Evolutionary conservation across 2,888 invertebrate species (phyloP).

Genomic region (Torymus texanus): DNA sequence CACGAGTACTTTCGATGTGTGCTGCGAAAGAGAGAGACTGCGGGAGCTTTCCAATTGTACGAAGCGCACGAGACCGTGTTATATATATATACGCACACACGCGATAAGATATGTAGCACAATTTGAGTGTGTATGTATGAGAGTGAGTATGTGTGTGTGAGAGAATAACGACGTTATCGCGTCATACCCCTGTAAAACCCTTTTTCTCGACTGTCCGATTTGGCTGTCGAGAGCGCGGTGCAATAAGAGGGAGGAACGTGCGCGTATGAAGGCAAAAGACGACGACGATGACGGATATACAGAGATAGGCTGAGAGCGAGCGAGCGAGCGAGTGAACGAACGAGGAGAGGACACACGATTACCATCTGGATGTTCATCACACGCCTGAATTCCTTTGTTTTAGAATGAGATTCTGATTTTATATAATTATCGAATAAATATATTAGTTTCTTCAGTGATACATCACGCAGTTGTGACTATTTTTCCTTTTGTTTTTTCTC

Average conservation of each 20-base stretch:
- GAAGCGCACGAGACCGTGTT: slow-evolving; percentile 4
- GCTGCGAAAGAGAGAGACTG: too few relatives aligned
- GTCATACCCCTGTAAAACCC: too few relatives aligned
- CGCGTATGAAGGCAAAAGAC: background rate
- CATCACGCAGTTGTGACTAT: background rate
- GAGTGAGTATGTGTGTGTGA: too few relatives aligned
- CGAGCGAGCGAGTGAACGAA: too few relatives aligned
- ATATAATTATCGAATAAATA: slow-evolving; percentile 47
- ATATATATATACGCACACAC: background rate
- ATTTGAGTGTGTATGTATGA: too few relatives aligned
- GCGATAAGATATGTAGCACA: too few relatives aligned
- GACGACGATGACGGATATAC: background rate
- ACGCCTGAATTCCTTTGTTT: slow-evolving; percentile 40
- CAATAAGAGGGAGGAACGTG: too few relatives aligned
- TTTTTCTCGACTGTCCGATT: too few relatives aligned
- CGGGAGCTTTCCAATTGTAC: slow-evolving; percentile 46
- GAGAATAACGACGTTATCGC: too few relatives aligned
- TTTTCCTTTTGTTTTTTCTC: too few relatives aligned
- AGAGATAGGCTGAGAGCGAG: background rate
- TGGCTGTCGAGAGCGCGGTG: too few relatives aligned
- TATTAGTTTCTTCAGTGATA: slow-evolving; percentile 45
- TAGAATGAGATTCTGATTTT: slow-evolving; percentile 45
- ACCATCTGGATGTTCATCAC: slow-evolving; percentile 31
- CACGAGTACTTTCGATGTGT: too few relatives aligned
- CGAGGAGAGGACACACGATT: slow-evolving; percentile 10